Percentiles rank a stretch among this genome's conserved stretches.
Conservation (phyloP, 2,888 invertebrate species). For the Sepioteuthis lessoniana region DNA sequence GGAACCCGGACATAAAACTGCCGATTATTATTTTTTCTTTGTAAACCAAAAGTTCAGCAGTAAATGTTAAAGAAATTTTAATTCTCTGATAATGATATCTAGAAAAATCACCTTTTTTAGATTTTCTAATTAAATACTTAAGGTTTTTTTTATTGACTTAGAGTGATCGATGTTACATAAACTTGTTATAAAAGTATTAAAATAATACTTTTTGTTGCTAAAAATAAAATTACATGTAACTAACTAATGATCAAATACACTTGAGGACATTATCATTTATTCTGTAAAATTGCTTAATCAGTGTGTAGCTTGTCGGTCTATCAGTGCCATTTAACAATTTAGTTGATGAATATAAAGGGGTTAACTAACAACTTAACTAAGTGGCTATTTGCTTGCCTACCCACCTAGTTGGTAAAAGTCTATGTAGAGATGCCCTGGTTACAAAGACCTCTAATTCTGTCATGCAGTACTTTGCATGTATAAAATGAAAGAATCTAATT, state of each 20-base stretch:
- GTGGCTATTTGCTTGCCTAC: not conserved
- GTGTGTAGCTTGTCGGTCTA: not conserved
- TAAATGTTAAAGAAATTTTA: not conserved
- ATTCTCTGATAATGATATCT: not conserved
- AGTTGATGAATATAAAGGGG: not conserved
- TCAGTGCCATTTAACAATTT: not conserved
- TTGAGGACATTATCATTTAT: not conserved
- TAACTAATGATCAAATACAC: not conserved
- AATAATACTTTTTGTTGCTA: not conserved
- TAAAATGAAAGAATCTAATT: not conserved
- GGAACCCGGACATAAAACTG: too few relatives aligned
- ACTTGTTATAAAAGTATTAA: not conserved
- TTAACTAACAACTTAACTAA: not conserved
- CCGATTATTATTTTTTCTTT: not conserved
- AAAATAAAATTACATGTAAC: not conserved
- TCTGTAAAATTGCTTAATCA: not conserved
- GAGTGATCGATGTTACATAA: not conserved
- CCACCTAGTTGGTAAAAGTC: not conserved
- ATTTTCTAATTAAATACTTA: not conserved
- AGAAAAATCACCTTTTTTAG: not conserved
- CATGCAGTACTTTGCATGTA: not conserved
- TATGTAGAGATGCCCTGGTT: not conserved
- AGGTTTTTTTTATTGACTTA: not conserved
- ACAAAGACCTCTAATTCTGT: not conserved
- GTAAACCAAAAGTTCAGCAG: not conserved